Evolutionary conservation across 2,113 vertebrate species (phyloP).

Genomic region (Plectropomus leopardus): DNA sequence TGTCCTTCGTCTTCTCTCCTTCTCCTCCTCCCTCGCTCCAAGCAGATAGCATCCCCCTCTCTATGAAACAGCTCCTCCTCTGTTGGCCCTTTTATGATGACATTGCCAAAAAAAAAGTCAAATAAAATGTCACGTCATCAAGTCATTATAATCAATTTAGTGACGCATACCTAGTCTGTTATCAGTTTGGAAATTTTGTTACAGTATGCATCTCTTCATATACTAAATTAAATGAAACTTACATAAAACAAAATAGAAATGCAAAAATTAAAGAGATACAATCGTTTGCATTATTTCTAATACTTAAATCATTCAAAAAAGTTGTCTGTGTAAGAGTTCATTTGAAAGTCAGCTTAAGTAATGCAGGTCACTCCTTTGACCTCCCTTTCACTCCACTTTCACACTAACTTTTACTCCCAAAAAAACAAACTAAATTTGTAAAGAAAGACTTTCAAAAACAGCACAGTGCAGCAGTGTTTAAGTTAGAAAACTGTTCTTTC

Average conservation of each 20-base stretch:
- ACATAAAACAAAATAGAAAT: not conserved
- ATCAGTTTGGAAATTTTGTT: not conserved
- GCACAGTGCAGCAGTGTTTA: not conserved
- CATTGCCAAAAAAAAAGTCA: not conserved
- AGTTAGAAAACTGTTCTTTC: not conserved
- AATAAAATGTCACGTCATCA: not conserved
- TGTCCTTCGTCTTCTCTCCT: conserved; percentile 82
- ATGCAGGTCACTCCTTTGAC: not conserved
- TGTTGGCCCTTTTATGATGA: conserved; percentile 86
- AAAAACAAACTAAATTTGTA: not conserved
- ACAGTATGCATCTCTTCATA: not conserved
- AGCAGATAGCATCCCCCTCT: conserved; percentile 72
- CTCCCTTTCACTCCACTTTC: too few relatives aligned
- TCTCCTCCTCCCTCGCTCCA: conserved; percentile 78
- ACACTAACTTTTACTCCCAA: not conserved
- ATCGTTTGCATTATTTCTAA: not conserved
- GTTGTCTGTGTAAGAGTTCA: not conserved
- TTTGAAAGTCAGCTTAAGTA: not conserved
- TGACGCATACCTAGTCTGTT: not conserved
- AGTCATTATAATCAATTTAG: not conserved
- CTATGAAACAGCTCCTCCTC: conserved; percentile 85
- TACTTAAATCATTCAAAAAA: not conserved
- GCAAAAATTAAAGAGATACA: not conserved
- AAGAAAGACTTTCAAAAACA: not conserved
- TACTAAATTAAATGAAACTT: not conserved